phyloP scores from a whole-genome alignment of 2,797 vertebrate genomes.

The Sebastes alutus region DNA sequence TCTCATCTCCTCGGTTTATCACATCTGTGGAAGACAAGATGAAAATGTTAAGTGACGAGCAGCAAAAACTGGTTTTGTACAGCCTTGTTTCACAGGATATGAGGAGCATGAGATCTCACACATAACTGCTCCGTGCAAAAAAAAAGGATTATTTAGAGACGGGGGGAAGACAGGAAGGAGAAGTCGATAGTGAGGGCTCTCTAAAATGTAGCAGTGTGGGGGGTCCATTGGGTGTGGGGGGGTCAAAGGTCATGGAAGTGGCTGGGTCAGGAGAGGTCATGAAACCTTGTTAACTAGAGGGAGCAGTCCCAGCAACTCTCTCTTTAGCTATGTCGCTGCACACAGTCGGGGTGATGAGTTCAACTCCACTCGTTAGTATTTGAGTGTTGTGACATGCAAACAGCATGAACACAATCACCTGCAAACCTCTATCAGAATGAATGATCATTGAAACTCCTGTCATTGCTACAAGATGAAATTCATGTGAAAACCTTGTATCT shows the following conservation, averaged over 20 bases:
- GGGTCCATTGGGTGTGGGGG: not conserved
- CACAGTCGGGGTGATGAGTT: not conserved
- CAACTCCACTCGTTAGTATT: not conserved
- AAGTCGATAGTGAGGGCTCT: not conserved
- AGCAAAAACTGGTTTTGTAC: not conserved
- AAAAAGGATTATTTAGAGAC: not conserved
- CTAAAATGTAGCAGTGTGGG: slow-evolving; percentile 45
- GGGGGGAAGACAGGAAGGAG: not conserved
- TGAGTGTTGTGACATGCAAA: slow-evolving; percentile 33
- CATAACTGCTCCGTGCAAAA: slow-evolving; percentile 3
- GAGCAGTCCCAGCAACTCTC: not conserved
- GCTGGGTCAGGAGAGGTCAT: slow-evolving; percentile 22
- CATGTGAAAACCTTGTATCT: not conserved
- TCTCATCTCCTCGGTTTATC: slow-evolving; percentile 94
- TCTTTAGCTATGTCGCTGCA: not conserved
- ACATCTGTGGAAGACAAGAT: slow-evolving; percentile 84
- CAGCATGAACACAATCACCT: slow-evolving; percentile 22
- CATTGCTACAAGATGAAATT: not conserved
- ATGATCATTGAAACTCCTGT: not conserved
- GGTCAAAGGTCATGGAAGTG: slow-evolving; percentile 42
- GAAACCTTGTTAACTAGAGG: slow-evolving; percentile 43
- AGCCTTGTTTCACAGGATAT: not conserved
- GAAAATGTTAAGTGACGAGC: slow-evolving; percentile 1
- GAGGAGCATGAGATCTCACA: not conserved
- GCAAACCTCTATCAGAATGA: not conserved